Evolutionary conservation across 1,140 invertebrate genomes (phyloP).

Genomic region (Caenorhabditis remanei): DNA sequence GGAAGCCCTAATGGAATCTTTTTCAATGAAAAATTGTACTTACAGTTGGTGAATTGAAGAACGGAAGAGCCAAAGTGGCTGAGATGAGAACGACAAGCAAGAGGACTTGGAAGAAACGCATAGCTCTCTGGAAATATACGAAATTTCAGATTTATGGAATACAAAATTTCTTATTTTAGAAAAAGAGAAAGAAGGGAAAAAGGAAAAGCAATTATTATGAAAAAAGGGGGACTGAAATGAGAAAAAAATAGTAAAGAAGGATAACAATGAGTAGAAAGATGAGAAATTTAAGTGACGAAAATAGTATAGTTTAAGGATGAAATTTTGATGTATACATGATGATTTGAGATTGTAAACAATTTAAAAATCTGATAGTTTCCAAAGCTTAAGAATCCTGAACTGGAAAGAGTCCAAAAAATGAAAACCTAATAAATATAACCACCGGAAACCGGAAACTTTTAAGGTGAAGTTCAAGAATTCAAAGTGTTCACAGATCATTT

Average conservation of each 20-base stretch:
- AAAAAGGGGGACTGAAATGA: background rate
- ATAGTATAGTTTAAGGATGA: background rate
- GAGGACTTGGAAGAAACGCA: constrained; percentile 40
- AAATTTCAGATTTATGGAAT: background rate
- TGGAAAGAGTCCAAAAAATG: too few species aligned
- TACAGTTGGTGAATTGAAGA: constrained; percentile 45
- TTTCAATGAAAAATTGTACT: background rate
- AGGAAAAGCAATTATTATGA: constrained; percentile 7
- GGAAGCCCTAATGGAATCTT: too few species aligned
- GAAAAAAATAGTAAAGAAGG: background rate
- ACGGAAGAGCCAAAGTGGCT: constrained; percentile 26
- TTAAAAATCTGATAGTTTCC: too few species aligned
- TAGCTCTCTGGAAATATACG: constrained; percentile 11
- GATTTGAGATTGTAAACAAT: too few species aligned
- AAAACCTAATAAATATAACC: too few species aligned
- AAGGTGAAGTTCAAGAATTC: too few species aligned
- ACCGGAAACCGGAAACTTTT: too few species aligned
- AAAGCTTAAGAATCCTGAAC: too few species aligned
- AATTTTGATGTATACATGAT: too few species aligned
- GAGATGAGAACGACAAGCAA: constrained; percentile 40
- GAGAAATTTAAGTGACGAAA: too few species aligned
- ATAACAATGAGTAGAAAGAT: background rate
- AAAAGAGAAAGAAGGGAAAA: background rate
- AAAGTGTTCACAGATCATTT: too few species aligned
- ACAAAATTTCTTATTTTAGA: background rate